A percentile compares a stretch with the other conserved stretches of the same genome.
Conservation (phyloP, 2,797 vertebrate genomes). For the Serranus cabrilla region DNA sequence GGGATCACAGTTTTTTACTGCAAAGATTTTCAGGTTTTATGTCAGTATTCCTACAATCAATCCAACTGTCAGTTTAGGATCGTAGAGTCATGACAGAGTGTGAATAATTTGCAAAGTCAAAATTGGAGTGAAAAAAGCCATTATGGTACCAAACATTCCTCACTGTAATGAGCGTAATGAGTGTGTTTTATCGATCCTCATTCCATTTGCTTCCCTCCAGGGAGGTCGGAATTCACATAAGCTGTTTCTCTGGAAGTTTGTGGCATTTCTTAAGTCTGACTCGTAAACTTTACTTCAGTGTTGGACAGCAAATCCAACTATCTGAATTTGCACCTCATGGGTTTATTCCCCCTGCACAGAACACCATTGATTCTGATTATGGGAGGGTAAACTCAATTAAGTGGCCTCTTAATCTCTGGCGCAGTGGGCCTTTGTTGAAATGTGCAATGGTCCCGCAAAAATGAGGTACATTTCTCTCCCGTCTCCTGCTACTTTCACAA, state of each 20-base stretch:
- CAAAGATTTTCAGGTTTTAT: neutral
- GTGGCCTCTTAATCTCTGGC: neutral
- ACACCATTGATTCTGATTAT: constrained; percentile 18
- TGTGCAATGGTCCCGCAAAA: neutral
- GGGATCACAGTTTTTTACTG: neutral
- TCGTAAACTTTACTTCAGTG: constrained; percentile 3
- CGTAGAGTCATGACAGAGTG: neutral
- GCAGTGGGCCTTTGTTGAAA: neutral
- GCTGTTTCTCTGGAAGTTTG: constrained; percentile 2
- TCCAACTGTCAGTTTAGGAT: neutral
- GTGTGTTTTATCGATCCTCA: neutral
- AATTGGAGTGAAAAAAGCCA: neutral
- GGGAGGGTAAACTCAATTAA: constrained; percentile 16
- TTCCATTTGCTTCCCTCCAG: neutral
- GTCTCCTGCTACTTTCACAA: neutral
- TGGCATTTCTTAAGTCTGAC: neutral
- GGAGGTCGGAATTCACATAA: neutral
- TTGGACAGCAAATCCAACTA: constrained; percentile 12
- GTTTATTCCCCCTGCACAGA: constrained; percentile 5
- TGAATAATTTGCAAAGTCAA: neutral
- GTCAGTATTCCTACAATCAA: neutral
- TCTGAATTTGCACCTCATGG: neutral
- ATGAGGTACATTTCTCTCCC: constrained; percentile 1
- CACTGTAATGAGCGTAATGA: neutral
- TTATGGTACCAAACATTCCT: neutral